Conservation (phyloP, 2,797 vertebrate species). For the Sebastes flavidus region DNA sequence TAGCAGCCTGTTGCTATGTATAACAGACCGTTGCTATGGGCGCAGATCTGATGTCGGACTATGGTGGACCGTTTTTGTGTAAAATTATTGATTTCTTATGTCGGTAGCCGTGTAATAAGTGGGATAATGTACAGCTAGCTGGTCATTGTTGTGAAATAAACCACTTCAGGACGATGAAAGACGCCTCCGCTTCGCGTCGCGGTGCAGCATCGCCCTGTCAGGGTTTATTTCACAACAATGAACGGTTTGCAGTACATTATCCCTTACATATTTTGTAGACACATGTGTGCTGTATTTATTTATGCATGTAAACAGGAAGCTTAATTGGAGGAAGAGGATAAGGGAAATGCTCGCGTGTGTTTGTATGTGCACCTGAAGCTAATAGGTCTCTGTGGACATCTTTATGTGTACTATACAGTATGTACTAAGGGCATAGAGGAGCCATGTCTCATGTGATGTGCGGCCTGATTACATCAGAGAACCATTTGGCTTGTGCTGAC, state of each 20-base stretch:
- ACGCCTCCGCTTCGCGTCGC: rapidly evolving
- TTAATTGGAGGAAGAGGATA: background rate
- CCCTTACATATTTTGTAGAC: background rate
- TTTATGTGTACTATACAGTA: background rate
- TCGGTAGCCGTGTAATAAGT: no score
- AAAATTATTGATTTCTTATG: no score
- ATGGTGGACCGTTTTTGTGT: no score
- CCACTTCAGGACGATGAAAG: no score
- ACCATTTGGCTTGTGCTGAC: constrained; percentile 44
- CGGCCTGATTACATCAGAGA: constrained; percentile 53
- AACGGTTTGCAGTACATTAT: no score
- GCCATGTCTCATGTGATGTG: constrained; percentile 14
- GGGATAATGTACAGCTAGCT: no score
- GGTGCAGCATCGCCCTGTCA: no score
- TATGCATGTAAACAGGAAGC: background rate
- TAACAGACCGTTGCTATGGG: no score
- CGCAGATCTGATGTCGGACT: no score
- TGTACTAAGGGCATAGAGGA: constrained; percentile 11
- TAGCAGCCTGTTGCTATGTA: no score
- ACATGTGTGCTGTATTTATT: background rate
- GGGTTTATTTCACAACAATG: no score
- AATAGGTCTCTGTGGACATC: constrained; percentile 13
- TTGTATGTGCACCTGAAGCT: background rate
- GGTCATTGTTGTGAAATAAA: no score
- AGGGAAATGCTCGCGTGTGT: background rate